Conservation (phyloP, 2,113 vertebrate species). For the Jaculus jaculus region DNA sequence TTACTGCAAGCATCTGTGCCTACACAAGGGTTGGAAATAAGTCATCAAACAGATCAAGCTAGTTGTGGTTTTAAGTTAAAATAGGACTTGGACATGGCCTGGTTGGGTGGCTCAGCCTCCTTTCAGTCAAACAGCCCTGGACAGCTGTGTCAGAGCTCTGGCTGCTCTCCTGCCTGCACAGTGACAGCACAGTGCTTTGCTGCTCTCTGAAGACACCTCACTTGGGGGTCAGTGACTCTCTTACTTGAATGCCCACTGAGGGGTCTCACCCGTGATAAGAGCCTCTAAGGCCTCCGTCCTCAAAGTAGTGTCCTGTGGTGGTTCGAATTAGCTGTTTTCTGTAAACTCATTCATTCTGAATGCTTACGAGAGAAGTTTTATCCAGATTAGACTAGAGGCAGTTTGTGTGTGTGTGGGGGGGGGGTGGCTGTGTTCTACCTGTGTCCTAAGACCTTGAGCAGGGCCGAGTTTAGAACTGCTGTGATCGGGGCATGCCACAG, state of each 20-base stretch:
- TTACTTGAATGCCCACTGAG: not conserved
- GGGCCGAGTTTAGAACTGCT: no score
- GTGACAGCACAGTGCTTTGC: not conserved
- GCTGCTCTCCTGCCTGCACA: fast-evolving
- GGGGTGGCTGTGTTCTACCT: no score
- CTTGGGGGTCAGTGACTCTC: fast-evolving
- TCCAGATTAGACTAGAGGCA: no score
- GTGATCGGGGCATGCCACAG: no score
- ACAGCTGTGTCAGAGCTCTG: fast-evolving
- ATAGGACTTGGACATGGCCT: not conserved
- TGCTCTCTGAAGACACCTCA: not conserved
- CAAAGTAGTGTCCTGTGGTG: not conserved
- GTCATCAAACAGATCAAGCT: not conserved
- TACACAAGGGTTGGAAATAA: not conserved
- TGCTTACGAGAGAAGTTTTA: no score
- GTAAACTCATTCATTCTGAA: no score
- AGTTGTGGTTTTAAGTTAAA: not conserved
- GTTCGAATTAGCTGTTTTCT: no score
- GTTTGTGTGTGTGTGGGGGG: no score
- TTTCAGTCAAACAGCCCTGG: not conserved
- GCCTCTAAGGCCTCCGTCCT: not conserved
- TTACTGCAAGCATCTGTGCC: not conserved
- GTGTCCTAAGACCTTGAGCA: no score
- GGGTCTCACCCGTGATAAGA: no score
- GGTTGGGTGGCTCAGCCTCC: not conserved